Base-by-base conservation (phyloP, 2,113 vertebrate genomes). In the Orthonyx spaldingii region DNA sequence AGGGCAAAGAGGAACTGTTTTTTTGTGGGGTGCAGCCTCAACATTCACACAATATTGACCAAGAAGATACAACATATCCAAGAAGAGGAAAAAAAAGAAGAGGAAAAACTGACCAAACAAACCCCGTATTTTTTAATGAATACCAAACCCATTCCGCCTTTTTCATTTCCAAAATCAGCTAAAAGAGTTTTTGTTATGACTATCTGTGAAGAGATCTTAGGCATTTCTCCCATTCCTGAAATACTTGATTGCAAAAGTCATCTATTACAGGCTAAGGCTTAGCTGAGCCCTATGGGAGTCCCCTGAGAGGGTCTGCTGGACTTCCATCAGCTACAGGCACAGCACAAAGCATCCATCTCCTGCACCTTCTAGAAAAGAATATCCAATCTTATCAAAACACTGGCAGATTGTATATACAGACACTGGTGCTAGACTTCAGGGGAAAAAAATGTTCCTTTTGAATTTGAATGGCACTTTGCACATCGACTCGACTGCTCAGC, bases 211-310 rank as follows among this genome's bases (percentile, higher is more conserved):
- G 47, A 75, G 27, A 93, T 66, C 68, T 18, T 9, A 87, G 11
- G 56, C 81, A 81, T 81, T 89, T 94, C 42, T 66, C 35, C 39
- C 77, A 75, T 93, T 95, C 72, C 89, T 87, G 52, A 78, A 75
- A 80, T 70, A 66, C 21, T 32, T 75, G 47, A 86, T 78, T 70
- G 72, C 65, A 81, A 37, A 63, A 91, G 32, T 74, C 68, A 42
- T 27, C 4, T 28, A 8, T 57, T 56, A 20, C 12, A 91, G n/a
- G 32, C 33, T 26, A 47, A 52, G 27, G 46, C 28, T 83, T 37
- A 41, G 53, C 55, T 55, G 22, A 90, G 42, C 26, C 19, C 68
- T 18, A 1, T 0, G 10, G 22, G 44, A 57, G 7, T 16, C 19
- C 57, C 53, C 13, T 2, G 30, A 33, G 42, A 74, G 11, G 35